Base-by-base conservation (phyloP, 2,888 invertebrate genomes). In the Saturnia japonica region DNA sequence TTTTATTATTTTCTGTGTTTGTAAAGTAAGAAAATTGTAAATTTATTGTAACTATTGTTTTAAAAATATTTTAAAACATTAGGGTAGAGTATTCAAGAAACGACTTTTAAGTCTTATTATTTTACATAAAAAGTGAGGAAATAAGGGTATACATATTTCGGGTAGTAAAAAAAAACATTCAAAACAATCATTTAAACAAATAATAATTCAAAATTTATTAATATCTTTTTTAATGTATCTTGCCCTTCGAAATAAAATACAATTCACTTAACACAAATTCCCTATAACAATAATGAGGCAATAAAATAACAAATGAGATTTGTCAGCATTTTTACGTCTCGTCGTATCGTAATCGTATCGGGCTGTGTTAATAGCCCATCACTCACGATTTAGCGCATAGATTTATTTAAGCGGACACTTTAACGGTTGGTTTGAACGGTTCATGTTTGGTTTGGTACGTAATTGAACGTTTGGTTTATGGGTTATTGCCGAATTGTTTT, bases 381-480 rank as follows among this genome's bases (percentile, higher is more conserved):
- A n/a, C 19, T 40, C 40, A 64, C 64, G 64, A 64, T 64, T 64
- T 64, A 64, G 64, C 40, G 64, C 64, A 40, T 64, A 64, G 64
- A 64, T 64, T 64, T 40, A 64, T 64, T 64, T 64, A 64, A 64
- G n/a, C 66, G 66, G 42, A 68, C 51, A 72, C 66, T 70, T 68
- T 68, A 72, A 54, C 67, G 68, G 64, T 67, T 60, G 60, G 51
- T 60, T 64, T 45, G 45, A 45, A 47, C 68, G 25, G 45, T 70
- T 60, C 43, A 54, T 67, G 67, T 70, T 67, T 42, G 67, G 43
- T 70, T 67, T 67, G 67, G 42, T 45, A 57, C 45, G 57, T 71
- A 71, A 71, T 68, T 67, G 67, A 70, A 67, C 42, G 60, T 42
- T 14, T 25, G 60, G 68, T 71, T 71, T 71, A 68, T 71, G 70